These are phyloP conservation scores for Scaptomyza montana DNA, from an alignment of 1,140 invertebrate species.

Conservation along the genomic window DNA sequence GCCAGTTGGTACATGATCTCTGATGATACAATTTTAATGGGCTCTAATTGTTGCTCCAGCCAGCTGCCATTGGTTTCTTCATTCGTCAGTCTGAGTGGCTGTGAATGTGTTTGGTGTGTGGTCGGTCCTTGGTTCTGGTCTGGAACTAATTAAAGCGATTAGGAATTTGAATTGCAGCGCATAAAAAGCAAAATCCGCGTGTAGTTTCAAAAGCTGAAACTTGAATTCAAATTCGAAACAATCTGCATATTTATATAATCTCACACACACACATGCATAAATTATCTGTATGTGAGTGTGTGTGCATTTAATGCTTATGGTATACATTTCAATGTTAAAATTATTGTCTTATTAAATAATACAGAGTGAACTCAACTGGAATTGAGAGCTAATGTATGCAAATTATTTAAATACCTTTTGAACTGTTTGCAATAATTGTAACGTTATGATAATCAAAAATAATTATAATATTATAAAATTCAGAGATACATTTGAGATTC, in stretches of 20 bases:
- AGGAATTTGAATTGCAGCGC: constrained; percentile 43
- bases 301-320: not conserved
- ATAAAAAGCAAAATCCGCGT: constrained; percentile 26
- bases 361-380: not conserved
- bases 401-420: constrained; percentile 27
- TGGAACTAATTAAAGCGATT: constrained; percentile 40
- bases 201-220: constrained; percentile 28
- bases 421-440: not conserved
- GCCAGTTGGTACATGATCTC: constrained; percentile 23
- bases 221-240: constrained; percentile 25
- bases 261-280: not conserved
- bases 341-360: constrained; percentile 8
- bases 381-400: constrained; percentile 19
- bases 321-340: not conserved
- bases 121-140: no score
- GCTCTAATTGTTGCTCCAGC: constrained; percentile 41
- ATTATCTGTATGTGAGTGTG: not conserved
- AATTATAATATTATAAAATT: not conserved
- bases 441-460: no score
- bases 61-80: not conserved
- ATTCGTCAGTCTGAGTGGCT: not conserved
- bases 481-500: no score
- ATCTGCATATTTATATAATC: constrained; percentile 27
- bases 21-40: constrained; percentile 52
- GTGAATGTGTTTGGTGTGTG: not conserved